Conservation (phyloP, 1,140 invertebrate species). For the Parapsyche elsis region DNA sequence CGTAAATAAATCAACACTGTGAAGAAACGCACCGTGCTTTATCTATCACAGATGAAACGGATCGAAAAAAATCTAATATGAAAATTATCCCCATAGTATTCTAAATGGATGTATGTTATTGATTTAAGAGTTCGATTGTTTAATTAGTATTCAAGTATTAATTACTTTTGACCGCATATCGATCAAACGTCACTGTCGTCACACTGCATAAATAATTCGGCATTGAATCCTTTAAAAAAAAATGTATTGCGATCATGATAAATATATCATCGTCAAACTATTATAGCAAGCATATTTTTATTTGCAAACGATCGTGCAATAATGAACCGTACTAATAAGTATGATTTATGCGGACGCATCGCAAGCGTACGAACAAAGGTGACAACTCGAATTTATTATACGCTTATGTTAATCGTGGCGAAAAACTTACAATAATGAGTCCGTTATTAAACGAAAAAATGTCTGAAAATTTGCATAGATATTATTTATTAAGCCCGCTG, state of each 20-base stretch:
- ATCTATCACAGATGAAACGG: no score
- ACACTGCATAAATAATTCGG: background rate
- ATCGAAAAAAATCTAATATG: no score
- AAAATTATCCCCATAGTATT: no score
- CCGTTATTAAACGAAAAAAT: background rate
- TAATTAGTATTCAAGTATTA: no score
- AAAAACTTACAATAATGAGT: background rate
- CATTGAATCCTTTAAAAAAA: background rate
- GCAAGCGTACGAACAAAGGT: background rate
- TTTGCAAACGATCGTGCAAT: background rate
- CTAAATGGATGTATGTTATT: no score
- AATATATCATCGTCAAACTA: constrained; percentile 7
- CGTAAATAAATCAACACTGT: no score
- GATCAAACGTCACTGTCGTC: constrained; percentile 8
- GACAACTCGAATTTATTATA: constrained; percentile 21
- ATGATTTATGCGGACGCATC: constrained; percentile 2
- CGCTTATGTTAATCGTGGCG: background rate
- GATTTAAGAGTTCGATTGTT: no score
- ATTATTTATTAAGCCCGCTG: background rate
- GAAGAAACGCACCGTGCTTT: no score
- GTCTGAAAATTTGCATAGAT: constrained; percentile 5
- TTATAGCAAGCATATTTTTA: no score
- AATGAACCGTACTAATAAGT: constrained; percentile 1
- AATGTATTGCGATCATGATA: background rate
- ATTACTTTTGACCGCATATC: no score